Conservation (phyloP, 2,797 vertebrate genomes). For the Smutsia gigantea region DNA sequence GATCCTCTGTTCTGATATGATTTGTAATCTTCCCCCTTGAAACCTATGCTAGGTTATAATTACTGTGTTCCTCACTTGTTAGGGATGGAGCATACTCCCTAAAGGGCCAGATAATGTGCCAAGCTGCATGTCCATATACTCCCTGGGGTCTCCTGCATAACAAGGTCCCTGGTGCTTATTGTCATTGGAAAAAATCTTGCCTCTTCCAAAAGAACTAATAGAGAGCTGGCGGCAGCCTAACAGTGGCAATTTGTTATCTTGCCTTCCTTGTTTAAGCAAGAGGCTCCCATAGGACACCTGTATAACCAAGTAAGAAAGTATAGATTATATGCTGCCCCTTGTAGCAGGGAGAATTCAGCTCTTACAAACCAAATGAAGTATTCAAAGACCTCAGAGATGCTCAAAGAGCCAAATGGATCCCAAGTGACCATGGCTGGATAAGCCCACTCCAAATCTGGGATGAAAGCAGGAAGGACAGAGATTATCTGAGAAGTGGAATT, state of each 20-base stretch:
- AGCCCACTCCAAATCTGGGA: neutral
- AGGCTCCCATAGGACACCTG: neutral
- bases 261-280: neutral
- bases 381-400: neutral
- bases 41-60: neutral
- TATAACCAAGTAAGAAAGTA: slow-evolving; percentile 17
- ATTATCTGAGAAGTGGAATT: neutral
- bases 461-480: neutral
- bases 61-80: neutral
- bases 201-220: slow-evolving; percentile 7
- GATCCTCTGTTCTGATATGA: slow-evolving; percentile 4
- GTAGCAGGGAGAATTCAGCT: neutral
- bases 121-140: neutral
- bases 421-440: neutral
- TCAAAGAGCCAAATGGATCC: neutral
- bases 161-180: slow-evolving; percentile 50
- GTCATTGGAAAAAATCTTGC: neutral
- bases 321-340: neutral
- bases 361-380: neutral
- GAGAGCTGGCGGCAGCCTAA: neutral
- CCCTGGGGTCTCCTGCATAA: slow-evolving; percentile 49
- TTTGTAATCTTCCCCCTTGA: neutral
- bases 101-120: slow-evolving; percentile 35
- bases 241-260: slow-evolving; percentile 16
- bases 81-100: neutral